Percentiles rank a stretch among this genome's conserved stretches.
Conservation (phyloP, 1,140 invertebrate genomes). For the Rhagoletis zephyria region DNA sequence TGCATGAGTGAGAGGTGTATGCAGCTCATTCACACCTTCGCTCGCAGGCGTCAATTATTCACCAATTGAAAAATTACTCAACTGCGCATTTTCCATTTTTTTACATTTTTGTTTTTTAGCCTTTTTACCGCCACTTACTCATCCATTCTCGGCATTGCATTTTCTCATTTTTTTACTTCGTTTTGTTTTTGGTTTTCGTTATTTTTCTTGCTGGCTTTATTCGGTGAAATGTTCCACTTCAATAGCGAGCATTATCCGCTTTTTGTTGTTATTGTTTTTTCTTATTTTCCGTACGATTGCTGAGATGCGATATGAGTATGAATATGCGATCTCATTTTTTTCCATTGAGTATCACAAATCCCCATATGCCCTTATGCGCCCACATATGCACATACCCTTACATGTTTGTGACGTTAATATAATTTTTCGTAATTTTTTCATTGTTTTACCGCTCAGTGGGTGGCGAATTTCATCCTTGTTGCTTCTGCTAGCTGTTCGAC, state of each 20-base stretch:
- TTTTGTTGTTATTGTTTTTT: not conserved
- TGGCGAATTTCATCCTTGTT: conserved; percentile 5
- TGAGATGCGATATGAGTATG: conserved; percentile 14
- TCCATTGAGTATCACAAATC: not conserved
- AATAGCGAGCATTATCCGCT: not conserved
- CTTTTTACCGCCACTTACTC: no score
- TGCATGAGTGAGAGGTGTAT: not conserved
- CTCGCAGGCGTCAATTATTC: conserved; percentile 59
- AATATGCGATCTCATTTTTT: not conserved
- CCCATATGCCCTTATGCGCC: not conserved
- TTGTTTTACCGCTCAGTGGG: conserved; percentile 27
- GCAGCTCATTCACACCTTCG: conserved; percentile 54
- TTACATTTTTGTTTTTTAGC: conserved; percentile 10
- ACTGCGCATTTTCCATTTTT: conserved; percentile 58
- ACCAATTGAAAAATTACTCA: conserved; percentile 72
- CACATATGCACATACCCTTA: not conserved
- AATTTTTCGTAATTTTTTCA: conserved; percentile 38
- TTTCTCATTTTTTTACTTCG: not conserved
- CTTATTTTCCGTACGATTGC: not conserved
- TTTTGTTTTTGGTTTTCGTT: not conserved
- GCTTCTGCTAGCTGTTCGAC: not conserved
- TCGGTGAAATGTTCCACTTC: not conserved
- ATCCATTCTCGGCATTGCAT: not conserved
- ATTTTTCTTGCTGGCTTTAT: not conserved
- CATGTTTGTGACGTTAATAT: not conserved